Percentiles rank a stretch among this genome's conserved stretches.
phyloP scores from a whole-genome alignment of 2,113 vertebrate genomes.

The Rattus rattus region DNA sequence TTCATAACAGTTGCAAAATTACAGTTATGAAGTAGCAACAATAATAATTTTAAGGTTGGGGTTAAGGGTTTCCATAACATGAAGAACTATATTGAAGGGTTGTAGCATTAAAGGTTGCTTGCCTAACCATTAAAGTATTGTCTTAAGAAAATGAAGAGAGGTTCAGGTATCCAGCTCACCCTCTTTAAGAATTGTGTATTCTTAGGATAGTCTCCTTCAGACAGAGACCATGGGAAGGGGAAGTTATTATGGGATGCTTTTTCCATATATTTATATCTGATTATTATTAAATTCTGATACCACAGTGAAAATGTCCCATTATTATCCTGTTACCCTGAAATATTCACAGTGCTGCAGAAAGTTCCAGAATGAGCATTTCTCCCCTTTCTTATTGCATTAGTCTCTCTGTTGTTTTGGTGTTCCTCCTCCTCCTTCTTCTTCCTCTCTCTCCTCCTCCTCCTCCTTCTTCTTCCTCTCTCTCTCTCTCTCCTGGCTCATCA shows the following conservation, averaged over 20 bases:
- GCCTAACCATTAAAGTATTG: not conserved
- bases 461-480: too few species aligned
- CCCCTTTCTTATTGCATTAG: not conserved
- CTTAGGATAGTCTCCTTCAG: not conserved
- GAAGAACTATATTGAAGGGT: not conserved
- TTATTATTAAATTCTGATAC: not conserved
- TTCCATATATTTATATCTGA: not conserved
- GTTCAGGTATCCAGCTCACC: accelerated
- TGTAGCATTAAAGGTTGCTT: not conserved
- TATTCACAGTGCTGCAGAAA: not conserved
- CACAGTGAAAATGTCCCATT: not conserved
- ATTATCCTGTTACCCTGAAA: not conserved
- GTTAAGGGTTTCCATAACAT: not conserved
- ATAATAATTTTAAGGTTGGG: not conserved
- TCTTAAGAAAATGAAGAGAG: not conserved
- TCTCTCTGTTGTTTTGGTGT: not conserved
- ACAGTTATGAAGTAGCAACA: not conserved
- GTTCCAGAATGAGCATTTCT: not conserved
- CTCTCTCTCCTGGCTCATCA: not conserved
- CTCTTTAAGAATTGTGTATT: not conserved
- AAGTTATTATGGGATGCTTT: not conserved
- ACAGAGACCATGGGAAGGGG: not conserved
- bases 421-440: too few species aligned
- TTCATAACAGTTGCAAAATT: not conserved
- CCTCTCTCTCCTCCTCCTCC: not conserved